These are phyloP conservation scores for Brachystomella parvula DNA, from an alignment of 1,140 invertebrate genomes.

Conservation along the genomic window DNA sequence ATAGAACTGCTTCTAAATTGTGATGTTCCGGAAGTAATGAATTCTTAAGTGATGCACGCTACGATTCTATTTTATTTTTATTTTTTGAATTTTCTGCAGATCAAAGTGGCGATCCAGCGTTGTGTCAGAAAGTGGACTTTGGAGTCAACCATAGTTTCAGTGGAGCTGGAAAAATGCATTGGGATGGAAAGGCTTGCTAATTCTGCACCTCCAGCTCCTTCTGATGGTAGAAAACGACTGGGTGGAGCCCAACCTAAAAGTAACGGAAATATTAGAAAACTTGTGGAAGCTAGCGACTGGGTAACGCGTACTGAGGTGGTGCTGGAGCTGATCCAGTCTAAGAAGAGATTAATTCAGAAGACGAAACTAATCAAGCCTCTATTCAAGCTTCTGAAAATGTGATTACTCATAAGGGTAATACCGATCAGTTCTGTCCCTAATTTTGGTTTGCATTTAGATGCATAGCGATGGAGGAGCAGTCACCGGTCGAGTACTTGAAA, in stretches of 20 bases:
- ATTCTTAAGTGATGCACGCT: background rate
- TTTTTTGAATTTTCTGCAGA: slow-evolving; percentile 15
- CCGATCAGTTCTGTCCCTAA: background rate
- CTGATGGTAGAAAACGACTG: background rate
- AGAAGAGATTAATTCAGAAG: slow-evolving; percentile 63
- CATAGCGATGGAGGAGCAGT: slow-evolving; percentile 69
- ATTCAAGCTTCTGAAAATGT: slow-evolving; percentile 70
- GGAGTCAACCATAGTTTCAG: slow-evolving; percentile 54
- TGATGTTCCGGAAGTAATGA: slow-evolving; percentile 27
- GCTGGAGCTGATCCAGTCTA: slow-evolving; percentile 74
- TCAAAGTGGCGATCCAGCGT: slow-evolving; percentile 30
- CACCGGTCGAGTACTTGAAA: slow-evolving; percentile 78
- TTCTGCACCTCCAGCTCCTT: background rate
- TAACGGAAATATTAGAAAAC: background rate
- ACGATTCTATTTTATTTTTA: slow-evolving; percentile 2
- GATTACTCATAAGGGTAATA: slow-evolving; percentile 24
- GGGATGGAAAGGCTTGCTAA: slow-evolving; percentile 39
- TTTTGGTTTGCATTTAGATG: slow-evolving; percentile 46
- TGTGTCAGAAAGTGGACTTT: slow-evolving; percentile 42
- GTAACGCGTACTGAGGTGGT: slow-evolving; percentile 72
- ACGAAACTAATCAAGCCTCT: slow-evolving; percentile 59
- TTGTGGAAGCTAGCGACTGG: slow-evolving; percentile 4
- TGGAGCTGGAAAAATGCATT: slow-evolving; percentile 53
- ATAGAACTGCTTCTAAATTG: slow-evolving; percentile 22
- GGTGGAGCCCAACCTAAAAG: background rate